Base-by-base conservation (phyloP, 2,113 vertebrate genomes). In the Tragelaphus strepsiceros region DNA sequence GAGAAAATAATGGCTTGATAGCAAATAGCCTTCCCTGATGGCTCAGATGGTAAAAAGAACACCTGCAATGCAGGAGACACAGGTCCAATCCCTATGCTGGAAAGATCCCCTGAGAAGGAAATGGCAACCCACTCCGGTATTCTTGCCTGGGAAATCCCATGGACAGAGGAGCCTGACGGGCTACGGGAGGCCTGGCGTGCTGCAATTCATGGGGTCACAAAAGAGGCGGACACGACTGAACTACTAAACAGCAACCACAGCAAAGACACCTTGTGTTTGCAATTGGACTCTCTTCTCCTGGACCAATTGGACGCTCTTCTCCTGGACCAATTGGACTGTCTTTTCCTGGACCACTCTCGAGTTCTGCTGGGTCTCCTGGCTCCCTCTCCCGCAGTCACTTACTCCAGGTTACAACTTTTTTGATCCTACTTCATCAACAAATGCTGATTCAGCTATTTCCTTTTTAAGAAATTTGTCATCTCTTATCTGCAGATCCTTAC, bases 151-250 rank as follows among this genome's bases (percentile, higher is more conserved):
- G 5, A 24, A 74, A 43, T 3, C 35, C 71, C 35, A 2, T 7
- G 71, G 71, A 7, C 21, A 7, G 71, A 77, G 22, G 35, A 43
- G 22, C 35, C 71, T 7, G 71, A 0, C 0, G 0, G 35, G 21
- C 19, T 43, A 3, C 67, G 13, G 71, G 43, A 43, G 43, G 43
- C 43, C 43, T 43, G 43, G 43, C 43, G 43, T 43, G 43, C 43
- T 43, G 43, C 43, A 43, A 43, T 43, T 43, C 43, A 24, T 13
- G 21, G 35, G 1, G 35, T 43, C 21, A 43, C 35, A 26, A 77
- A 43, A 7, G 12, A 24, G 11, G 3, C 1, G 1, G 71, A 26
- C 35, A 43, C 0, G 0, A 13, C 71, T 26, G 21, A 43, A 10
- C 61, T 4, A 30, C 61, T 62, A 13, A 61, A 61, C 26, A 61